Evolutionary conservation across 2,797 vertebrate genomes (phyloP).

Genomic region (Sebastes hubbsi): DNA sequence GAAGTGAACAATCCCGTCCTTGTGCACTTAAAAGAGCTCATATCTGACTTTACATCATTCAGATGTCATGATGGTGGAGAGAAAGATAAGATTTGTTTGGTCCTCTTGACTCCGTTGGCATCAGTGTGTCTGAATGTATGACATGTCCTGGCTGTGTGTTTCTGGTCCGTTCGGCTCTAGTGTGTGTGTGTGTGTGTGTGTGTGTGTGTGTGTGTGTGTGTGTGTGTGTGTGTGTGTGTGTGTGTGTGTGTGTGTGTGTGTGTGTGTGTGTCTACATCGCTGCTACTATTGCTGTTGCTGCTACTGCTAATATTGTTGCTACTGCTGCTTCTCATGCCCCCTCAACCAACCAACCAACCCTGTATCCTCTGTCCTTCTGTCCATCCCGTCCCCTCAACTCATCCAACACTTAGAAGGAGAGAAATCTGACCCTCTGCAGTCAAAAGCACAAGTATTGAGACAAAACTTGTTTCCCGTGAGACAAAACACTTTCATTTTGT

Average conservation of each 20-base stretch:
- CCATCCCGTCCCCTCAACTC: constrained; percentile 9
- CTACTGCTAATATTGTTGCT: constrained; percentile 79
- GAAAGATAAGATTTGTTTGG: neutral
- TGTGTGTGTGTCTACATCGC: constrained; percentile 70
- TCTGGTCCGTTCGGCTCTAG: constrained; percentile 4
- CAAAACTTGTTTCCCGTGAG: neutral
- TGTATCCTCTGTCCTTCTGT: constrained; percentile 5
- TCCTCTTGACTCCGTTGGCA: neutral
- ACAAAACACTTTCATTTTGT: neutral
- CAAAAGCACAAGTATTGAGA: constrained; percentile 53
- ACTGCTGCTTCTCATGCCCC: constrained; percentile 69
- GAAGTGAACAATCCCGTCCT: neutral
- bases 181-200: constrained; percentile 36
- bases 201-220: neutral
- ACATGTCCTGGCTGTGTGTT: constrained; percentile 8
- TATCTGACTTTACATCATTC: neutral
- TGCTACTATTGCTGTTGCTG: constrained; percentile 79
- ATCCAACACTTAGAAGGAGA: constrained; percentile 23
- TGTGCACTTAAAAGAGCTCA: neutral
- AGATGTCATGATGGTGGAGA: neutral
- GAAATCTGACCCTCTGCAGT: constrained; percentile 48
- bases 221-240: constrained; percentile 27
- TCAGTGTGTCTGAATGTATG: constrained; percentile 46
- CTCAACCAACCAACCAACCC: neutral
- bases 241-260: neutral